Conservation (phyloP, 1,140 invertebrate genomes). For the Temnothorax curvispinosus region DNA sequence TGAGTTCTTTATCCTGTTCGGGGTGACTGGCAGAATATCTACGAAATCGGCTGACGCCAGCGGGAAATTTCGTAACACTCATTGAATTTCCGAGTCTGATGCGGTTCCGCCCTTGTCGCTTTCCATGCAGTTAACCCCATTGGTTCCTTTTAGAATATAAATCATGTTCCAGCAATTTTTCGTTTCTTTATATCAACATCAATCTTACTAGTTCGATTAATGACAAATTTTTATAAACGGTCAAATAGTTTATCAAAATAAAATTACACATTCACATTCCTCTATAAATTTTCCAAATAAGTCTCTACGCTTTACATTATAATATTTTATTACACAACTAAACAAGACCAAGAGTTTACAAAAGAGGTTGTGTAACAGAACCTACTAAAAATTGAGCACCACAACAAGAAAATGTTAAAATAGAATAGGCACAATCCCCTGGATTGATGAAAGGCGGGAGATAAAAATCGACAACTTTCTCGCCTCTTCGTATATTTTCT, state of each 20-base stretch:
- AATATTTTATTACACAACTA: not conserved
- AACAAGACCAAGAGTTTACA: not conserved
- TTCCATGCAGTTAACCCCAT: not conserved
- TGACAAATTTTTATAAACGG: not conserved
- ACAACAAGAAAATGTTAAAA: not conserved
- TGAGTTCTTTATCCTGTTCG: conserved; percentile 23
- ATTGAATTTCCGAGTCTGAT: conserved; percentile 69
- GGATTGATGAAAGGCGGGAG: not conserved
- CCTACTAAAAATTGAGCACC: not conserved
- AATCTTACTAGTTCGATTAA: not conserved
- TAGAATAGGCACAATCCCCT: not conserved
- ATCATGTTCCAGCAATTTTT: not conserved
- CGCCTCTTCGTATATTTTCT: conserved; percentile 12
- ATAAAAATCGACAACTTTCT: not conserved
- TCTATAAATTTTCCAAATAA: not conserved
- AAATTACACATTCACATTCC: not conserved
- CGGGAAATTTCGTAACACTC: conserved; percentile 58
- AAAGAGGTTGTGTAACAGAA: not conserved
- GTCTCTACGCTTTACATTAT: not conserved
- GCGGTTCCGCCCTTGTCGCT: conserved; percentile 28
- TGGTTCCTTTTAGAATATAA: conserved; percentile 1
- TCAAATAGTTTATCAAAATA: not conserved
- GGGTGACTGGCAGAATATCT: conserved; percentile 56
- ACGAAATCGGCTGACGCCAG: conserved; percentile 31
- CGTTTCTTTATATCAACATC: not conserved